Percentiles rank a stretch among this genome's conserved stretches.
Evolutionary conservation across 2,113 vertebrate genomes (phyloP).

Genomic region (Percopsis transmontana): DNA sequence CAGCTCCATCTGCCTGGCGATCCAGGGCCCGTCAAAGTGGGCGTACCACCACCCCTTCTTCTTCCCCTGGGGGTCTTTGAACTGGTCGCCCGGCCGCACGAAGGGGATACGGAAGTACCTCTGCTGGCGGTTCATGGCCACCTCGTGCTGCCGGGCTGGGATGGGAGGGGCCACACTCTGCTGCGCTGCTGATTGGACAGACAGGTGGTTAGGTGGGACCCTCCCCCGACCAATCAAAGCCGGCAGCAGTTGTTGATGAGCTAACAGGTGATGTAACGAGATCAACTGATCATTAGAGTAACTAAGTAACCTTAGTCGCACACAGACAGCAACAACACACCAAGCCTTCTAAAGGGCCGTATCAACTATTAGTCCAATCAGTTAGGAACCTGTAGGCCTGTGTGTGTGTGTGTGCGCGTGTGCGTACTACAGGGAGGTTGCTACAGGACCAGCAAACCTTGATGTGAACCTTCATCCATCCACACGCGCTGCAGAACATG

Average conservation of each 20-base stretch:
- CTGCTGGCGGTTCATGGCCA: constrained; percentile 87
- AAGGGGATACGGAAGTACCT: constrained; percentile 98
- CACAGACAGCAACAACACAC: no score
- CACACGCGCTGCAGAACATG: no score
- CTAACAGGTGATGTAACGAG: constrained; percentile 38
- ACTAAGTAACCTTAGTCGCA: neutral
- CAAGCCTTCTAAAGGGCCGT: no score
- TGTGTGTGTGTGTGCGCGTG: no score
- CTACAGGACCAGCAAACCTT: no score
- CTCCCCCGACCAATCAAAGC: neutral
- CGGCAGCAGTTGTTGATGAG: constrained; percentile 9
- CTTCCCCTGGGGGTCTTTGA: constrained; percentile 91
- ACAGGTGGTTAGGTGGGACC: neutral
- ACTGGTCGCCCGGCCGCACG: constrained; percentile 92
- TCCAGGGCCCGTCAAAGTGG: constrained; percentile 96
- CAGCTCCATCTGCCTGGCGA: constrained; percentile 97
- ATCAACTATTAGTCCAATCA: no score
- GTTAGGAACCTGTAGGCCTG: no score
- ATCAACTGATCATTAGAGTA: neutral
- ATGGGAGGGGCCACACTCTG: constrained; percentile 83
- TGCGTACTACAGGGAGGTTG: no score
- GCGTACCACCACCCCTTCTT: constrained; percentile 99
- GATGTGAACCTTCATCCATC: no score
- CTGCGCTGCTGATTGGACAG: constrained; percentile 77
- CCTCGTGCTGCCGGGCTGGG: constrained; percentile 84